phyloP scores from a whole-genome alignment of 2,113 vertebrate genomes.

The Pelecanus crispus region DNA sequence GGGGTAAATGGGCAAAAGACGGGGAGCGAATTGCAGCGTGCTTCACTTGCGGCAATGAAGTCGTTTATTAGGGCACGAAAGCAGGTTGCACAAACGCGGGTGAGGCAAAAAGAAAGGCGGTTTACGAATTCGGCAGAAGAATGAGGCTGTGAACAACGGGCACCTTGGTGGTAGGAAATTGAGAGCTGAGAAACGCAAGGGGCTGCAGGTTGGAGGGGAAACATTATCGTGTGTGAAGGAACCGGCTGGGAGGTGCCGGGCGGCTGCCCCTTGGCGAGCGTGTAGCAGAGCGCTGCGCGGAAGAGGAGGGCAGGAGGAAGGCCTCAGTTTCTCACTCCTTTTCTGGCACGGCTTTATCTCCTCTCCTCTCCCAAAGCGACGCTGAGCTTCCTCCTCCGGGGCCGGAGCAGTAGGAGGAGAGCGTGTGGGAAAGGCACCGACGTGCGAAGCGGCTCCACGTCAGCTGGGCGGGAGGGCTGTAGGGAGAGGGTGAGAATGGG shows the following conservation, averaged over 20 bases:
- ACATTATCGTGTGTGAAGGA: neutral
- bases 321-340: neutral
- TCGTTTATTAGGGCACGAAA: neutral
- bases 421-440: conserved; percentile 10
- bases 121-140: neutral
- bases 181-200: neutral
- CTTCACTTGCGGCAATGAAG: neutral
- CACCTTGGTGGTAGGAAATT: neutral
- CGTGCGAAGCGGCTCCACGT: neutral
- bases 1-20: neutral
- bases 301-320: neutral
- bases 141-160: neutral
- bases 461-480: neutral
- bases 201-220: neutral
- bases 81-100: neutral
- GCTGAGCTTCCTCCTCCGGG: neutral
- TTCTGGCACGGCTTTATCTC: neutral
- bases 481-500: neutral
- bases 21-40: neutral
- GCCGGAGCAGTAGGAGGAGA: neutral
- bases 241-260: neutral
- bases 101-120: neutral
- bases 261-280: neutral
- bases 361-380: neutral
- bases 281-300: fast-evolving